phyloP scores from a whole-genome alignment of 1,140 invertebrate species.

The Asobara japonica region DNA sequence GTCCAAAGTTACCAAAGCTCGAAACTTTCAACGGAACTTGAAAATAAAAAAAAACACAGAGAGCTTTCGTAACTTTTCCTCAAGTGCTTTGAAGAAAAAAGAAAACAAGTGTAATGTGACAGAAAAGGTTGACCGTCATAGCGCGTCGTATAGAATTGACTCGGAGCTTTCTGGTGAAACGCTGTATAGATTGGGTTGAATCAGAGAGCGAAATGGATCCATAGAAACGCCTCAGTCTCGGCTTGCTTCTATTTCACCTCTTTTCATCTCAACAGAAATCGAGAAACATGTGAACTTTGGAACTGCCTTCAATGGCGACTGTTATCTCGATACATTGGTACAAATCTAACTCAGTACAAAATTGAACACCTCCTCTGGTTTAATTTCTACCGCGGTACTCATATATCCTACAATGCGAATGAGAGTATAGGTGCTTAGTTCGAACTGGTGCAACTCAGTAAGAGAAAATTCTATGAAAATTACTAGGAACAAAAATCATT shows the following conservation, averaged over 20 bases:
- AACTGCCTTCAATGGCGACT: slow-evolving; percentile 8
- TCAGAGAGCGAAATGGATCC: not conserved
- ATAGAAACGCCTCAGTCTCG: not conserved
- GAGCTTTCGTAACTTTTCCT: too few species aligned
- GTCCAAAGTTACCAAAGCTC: too few species aligned
- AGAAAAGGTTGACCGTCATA: not conserved
- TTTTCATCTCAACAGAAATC: not conserved
- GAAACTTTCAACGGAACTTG: too few species aligned
- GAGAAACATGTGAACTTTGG: not conserved
- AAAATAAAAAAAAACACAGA: too few species aligned
- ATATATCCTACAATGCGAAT: too few species aligned
- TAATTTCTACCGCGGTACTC: too few species aligned
- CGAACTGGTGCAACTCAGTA: too few species aligned
- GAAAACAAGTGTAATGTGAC: not conserved
- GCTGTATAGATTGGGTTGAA: not conserved
- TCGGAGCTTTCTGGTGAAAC: not conserved
- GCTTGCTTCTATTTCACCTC: not conserved
- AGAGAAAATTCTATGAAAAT: too few species aligned
- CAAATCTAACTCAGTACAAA: not conserved
- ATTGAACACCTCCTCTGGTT: not conserved
- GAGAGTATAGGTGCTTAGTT: too few species aligned
- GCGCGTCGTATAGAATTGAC: not conserved
- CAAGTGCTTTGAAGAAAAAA: too few species aligned
- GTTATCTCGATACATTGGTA: slow-evolving; percentile 14
- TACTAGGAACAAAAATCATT: not conserved